Conservation (phyloP, 2,113 vertebrate genomes). For the Laterallus jamaicensis region DNA sequence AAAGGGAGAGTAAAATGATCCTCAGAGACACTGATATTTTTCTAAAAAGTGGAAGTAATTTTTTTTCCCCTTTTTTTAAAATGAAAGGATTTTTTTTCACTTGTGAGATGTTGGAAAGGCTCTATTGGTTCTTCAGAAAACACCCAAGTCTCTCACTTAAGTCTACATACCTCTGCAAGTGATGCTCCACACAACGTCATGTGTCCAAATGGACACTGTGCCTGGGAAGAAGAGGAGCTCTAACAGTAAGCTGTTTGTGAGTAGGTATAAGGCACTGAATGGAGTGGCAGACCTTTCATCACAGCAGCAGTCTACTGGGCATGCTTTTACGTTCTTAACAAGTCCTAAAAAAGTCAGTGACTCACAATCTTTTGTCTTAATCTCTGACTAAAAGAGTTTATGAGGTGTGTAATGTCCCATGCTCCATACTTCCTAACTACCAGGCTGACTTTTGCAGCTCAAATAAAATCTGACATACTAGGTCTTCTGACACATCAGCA, state of each 20-base stretch:
- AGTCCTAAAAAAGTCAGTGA: background rate
- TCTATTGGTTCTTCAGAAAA: background rate
- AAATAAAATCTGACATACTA: background rate
- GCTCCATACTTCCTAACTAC: background rate
- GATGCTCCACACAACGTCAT: background rate
- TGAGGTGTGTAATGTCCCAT: slow-evolving; percentile 18
- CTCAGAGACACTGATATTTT: background rate
- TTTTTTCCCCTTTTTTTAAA: background rate
- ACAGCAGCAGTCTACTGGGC: background rate
- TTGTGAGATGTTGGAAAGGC: background rate
- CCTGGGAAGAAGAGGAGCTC: background rate
- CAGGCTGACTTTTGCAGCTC: background rate
- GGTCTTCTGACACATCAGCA: background rate
- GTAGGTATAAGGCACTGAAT: background rate
- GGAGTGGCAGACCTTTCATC: background rate
- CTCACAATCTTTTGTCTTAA: background rate
- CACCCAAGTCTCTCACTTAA: background rate
- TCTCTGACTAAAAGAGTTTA: slow-evolving; percentile 8
- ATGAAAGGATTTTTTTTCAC: background rate
- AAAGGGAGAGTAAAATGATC: background rate
- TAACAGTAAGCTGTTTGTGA: background rate
- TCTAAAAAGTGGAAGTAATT: background rate
- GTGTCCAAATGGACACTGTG: background rate
- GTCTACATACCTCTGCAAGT: background rate
- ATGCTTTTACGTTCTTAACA: background rate